Conservation (phyloP, 2,888 invertebrate species). For the Drosophila prostipennis region DNA sequence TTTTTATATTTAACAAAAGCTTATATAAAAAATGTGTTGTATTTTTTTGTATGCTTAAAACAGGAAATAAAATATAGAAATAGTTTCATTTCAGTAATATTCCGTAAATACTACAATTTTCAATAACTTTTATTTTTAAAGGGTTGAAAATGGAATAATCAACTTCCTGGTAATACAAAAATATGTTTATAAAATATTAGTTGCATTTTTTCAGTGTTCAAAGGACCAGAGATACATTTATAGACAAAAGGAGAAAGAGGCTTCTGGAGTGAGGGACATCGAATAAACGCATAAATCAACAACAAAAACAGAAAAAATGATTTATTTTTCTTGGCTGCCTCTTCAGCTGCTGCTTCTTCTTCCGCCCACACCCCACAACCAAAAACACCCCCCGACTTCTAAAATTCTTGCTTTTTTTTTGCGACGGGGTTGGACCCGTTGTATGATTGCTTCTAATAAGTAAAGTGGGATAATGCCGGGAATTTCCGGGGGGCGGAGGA, state of each 20-base stretch:
- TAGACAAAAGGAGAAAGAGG: constrained; percentile 17
- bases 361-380: background rate
- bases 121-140: too few relatives aligned
- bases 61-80: too few relatives aligned
- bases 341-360: constrained; percentile 31
- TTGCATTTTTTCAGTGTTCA: background rate
- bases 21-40: too few relatives aligned
- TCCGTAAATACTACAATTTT: too few relatives aligned
- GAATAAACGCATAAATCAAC: constrained; percentile 83
- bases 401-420: background rate
- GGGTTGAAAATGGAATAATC: too few relatives aligned
- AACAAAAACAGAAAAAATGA: constrained; percentile 82
- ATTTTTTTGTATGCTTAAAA: too few relatives aligned
- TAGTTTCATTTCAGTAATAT: too few relatives aligned
- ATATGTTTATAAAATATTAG: too few relatives aligned
- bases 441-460: constrained; percentile 76
- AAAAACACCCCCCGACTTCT: background rate
- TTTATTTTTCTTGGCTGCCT: constrained; percentile 63
- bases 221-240: constrained; percentile 25
- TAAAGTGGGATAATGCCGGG: constrained; percentile 65
- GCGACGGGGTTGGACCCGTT: constrained; percentile 30
- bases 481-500: constrained; percentile 14
- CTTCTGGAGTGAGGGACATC: constrained; percentile 58
- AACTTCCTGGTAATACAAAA: too few relatives aligned
- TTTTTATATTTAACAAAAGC: too few relatives aligned